These are phyloP conservation scores for Pygoscelis antarcticus DNA, from an alignment of 2,113 vertebrate species.

Conservation along the genomic window DNA sequence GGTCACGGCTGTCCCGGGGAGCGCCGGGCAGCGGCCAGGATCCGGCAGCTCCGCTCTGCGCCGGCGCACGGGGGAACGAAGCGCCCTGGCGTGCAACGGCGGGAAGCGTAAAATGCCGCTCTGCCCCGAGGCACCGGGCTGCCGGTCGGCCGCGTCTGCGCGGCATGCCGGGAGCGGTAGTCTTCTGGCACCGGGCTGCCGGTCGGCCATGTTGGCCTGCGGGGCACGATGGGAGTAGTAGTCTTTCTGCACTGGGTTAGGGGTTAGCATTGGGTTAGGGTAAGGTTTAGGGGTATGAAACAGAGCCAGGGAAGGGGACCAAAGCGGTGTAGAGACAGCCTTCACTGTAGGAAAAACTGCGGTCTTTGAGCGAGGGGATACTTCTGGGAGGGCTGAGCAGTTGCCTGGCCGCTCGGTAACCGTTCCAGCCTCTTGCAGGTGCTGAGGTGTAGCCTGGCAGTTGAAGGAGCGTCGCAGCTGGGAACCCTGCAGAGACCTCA, in stretches of 20 bases:
- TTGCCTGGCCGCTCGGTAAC: too few relatives aligned
- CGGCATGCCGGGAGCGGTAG: neutral
- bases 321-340: neutral
- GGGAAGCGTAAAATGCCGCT: too few relatives aligned
- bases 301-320: neutral
- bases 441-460: neutral
- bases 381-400: neutral
- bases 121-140: neutral
- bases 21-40: rapidly evolving
- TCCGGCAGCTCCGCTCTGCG: neutral
- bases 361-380: neutral
- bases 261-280: neutral
- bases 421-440: neutral
- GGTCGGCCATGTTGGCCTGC: neutral
- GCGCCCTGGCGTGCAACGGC: rapidly evolving
- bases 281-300: neutral
- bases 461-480: neutral
- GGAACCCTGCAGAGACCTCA: neutral
- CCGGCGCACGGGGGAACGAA: too few relatives aligned
- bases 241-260: neutral
- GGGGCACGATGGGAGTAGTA: neutral
- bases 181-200: too few relatives aligned
- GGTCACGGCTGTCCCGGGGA: neutral
- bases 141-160: neutral
- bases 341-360: too few relatives aligned